Percentiles rank a stretch among this genome's conserved stretches.
phyloP scores from a whole-genome alignment of 2,113 vertebrate species.

The cattle (Bos taurus) region ARS-UCD2.0 NC_037329.1:92645501-92646000 shows the following conservation, averaged over 20 bases:
- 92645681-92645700: not conserved
- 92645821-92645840: not conserved
- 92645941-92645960: not conserved
- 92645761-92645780: not conserved
- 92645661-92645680: not conserved
- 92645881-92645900: not conserved
- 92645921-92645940: not conserved
- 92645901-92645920: not conserved
- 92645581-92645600: not conserved
- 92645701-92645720: not conserved
- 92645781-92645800: not conserved
- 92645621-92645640: not conserved
- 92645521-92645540: constrained; percentile 4
- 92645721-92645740: not conserved
- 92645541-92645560: not conserved
- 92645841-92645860: not conserved
- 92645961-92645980: not conserved
- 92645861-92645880: not conserved
- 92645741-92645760: not conserved
- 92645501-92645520: not conserved
- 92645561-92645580: not conserved
- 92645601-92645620: not conserved
- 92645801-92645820: not conserved
- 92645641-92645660: not conserved
- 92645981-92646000: not conserved